Evolutionary conservation across 2,888 invertebrate species (phyloP).

Genomic region (Amphipoea oculea): DNA sequence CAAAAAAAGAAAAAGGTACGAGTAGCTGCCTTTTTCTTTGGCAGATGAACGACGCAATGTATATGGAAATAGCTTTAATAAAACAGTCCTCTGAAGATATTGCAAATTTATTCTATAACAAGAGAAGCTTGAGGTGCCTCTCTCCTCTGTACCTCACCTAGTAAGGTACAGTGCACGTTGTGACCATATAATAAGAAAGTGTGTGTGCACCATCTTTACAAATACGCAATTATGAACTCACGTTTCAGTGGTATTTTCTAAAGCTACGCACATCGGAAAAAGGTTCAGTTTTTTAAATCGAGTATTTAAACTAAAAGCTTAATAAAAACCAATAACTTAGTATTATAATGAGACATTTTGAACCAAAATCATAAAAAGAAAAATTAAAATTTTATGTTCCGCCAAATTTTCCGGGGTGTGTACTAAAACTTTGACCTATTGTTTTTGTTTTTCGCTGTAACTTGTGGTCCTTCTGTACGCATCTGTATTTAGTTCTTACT

Average conservation of each 20-base stretch:
- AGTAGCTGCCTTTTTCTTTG: background rate
- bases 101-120: constrained; percentile 49
- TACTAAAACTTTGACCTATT: background rate
- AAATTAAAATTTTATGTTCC: background rate
- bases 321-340: background rate
- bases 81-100: constrained; percentile 41
- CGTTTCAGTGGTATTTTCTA: background rate
- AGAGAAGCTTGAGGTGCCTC: background rate
- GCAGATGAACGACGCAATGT: constrained; percentile 12
- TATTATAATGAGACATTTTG: background rate
- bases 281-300: background rate
- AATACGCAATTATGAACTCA: background rate
- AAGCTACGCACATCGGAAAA: background rate
- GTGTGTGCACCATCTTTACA: background rate
- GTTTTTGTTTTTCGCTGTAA: background rate
- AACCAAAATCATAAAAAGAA: background rate
- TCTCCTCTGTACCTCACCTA: background rate
- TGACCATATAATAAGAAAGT: background rate
- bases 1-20: too few species aligned
- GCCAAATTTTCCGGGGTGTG: background rate
- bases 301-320: background rate
- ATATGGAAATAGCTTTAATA: constrained; percentile 42
- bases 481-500: constrained; percentile 15
- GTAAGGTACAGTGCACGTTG: background rate
- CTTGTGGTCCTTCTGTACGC: constrained; percentile 6